Base-by-base conservation (phyloP, 2,113 vertebrate genomes). In the Terrapene triunguis region DNA sequence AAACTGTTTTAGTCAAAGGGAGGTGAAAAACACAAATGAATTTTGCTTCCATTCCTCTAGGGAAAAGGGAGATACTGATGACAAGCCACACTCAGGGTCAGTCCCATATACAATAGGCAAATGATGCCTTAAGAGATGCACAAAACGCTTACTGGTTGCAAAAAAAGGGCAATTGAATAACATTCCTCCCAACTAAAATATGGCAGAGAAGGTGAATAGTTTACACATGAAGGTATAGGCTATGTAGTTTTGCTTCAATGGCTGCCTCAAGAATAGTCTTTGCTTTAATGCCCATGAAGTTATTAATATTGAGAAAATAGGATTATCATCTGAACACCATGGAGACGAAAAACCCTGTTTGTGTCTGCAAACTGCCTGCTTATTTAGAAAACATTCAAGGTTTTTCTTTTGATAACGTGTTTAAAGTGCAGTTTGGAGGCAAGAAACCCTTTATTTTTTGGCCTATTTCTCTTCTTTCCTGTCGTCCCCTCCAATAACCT, bases 231-330 rank as follows among this genome's bases (percentile, higher is more conserved):
- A 55, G 10, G 35, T n/a, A 62, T 62, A 89, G 50, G 85, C 38
- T 29, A 32, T 47, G 78, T 48, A 84, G 53, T 42, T 93, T 59
- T 32, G n/a, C 65, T 85, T 91, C 57, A 69, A 81, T 84, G 89
- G 57, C 91, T 97, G 96, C 90, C 94, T 82, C 82, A 91, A 48
- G 89, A 92, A 84, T 14, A 81, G 92, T 44, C 88, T 93, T 69
- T 9, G 76, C 32, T 69, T 27, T 89, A 85, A 94, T 96, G 82
- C 53, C 42, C 50, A 89, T 89, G n/a, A 17, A 50, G 94, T 91
- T 96, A 95, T 92, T 95, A 92, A 94, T 95, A 95, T 8, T 85
- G 92, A 90, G 79, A 90, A 97, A 95, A 97, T 27, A 89, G 79
- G 89, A 95, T 97, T 93, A 91, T 79, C 80, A 42, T 38, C 92